Base-by-base conservation (phyloP, 2,113 vertebrate genomes). In the Elephas maximus region DNA sequence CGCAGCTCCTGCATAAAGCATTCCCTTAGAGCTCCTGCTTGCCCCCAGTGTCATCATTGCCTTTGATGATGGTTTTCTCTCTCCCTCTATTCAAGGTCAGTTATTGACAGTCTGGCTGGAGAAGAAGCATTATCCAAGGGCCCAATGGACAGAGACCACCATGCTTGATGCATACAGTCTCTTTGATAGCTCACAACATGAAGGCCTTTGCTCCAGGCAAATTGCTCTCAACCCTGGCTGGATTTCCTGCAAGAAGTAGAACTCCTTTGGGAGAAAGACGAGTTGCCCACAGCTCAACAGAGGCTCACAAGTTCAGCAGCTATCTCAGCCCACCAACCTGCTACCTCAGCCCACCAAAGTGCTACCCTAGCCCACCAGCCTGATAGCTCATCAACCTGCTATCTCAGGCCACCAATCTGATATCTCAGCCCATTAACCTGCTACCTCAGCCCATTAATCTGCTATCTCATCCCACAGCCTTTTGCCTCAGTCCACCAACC, bases 1-100 rank as follows among this genome's bases (percentile, higher is more conserved):
- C 44, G 8, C 65, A 6, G 30, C 37, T 17, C 8, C 60, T 53
- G 15, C 24, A 18, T 4, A 0, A n/a, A 9, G 41, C 0, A 6
- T 6, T 10, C n/a, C 7, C 26, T 26, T 1, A 7, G 33, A 57
- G 30, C 20, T 41, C 41, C 9, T 6, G n/a, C 20, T 1, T 12
- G 2, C 41, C n/a, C 26, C 2, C 2, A 3, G 2, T 1, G 44
- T 17, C 5, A 0, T 17, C 48, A 28, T 17, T 12, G 28, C 71
- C 6, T 0, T 6, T 26, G 12, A 30, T 5, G 10, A 20, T 2
- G 0, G 6, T 14, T 48, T 69, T 83, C 45, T 24, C 28, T 18
- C 63, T 24, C 24, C 10, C 51, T 30, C 17, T 30, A 8, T 79
- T 63, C 41, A 18, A 90, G 17, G 23, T 33, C 57, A 17, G 63